Conservation (phyloP, 2,797 vertebrate genomes). For the Phataginus tricuspis region DNA sequence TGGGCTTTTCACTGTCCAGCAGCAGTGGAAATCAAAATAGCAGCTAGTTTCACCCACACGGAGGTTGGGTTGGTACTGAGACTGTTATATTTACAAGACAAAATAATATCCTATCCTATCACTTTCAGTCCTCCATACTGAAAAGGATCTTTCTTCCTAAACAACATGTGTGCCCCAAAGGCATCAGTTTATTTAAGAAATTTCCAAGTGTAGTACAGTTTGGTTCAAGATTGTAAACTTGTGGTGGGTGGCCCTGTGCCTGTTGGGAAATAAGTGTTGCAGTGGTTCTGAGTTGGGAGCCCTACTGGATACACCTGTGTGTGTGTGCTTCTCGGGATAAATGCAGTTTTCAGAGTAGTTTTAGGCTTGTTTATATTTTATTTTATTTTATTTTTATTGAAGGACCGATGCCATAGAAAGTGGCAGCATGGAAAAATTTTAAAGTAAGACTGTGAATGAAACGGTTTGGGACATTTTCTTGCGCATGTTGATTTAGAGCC, state of each 20-base stretch:
- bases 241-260: background rate
- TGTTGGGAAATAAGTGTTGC: constrained; percentile 20
- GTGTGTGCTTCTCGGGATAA: background rate
- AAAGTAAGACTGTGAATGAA: background rate
- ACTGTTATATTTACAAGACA: constrained; percentile 8
- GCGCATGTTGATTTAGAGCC: background rate
- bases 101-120: background rate
- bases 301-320: background rate
- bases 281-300: background rate
- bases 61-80: background rate
- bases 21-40: background rate
- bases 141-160: background rate
- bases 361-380: constrained; percentile 57
- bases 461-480: background rate
- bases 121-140: constrained; percentile 35
- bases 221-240: background rate
- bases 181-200: constrained; percentile 47
- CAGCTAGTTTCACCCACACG: background rate
- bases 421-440: constrained; percentile 8
- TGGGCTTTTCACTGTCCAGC: background rate
- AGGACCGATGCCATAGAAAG: background rate
- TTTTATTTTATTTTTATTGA: background rate
- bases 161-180: background rate
- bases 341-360: constrained; percentile 34
- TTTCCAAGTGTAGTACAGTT: background rate